Conservation (phyloP, 2,797 vertebrate genomes). For the Hydrolagus colliei region DNA sequence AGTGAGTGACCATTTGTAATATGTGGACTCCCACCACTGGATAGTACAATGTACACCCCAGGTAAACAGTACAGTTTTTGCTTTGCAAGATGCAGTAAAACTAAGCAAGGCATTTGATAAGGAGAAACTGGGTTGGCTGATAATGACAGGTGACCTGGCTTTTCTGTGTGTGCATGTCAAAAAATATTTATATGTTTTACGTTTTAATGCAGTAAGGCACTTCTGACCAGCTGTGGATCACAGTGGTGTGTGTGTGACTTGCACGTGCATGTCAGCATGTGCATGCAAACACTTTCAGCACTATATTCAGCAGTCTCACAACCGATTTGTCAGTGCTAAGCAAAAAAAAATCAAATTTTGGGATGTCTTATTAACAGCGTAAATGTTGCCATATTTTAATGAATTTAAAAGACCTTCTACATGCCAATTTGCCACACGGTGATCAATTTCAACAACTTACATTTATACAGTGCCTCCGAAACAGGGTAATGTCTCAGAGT, state of each 20-base stretch:
- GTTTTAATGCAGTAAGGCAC: background rate
- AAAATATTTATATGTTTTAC: background rate
- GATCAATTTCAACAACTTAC: too few species aligned
- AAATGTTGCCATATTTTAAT: too few species aligned
- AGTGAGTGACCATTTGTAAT: background rate
- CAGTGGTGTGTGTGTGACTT: background rate
- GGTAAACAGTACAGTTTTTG: background rate
- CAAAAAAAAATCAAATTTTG: too few species aligned
- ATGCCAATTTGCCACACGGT: too few species aligned
- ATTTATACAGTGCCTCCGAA: too few species aligned
- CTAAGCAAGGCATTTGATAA: background rate
- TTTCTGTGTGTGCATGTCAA: background rate
- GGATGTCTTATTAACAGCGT: too few species aligned
- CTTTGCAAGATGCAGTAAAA: too few species aligned
- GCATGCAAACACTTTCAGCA: background rate
- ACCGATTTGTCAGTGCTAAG: too few species aligned
- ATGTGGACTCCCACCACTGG: background rate
- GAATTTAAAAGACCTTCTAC: too few species aligned
- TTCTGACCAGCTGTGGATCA: background rate
- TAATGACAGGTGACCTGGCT: background rate
- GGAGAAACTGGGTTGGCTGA: background rate
- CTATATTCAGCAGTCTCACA: background rate
- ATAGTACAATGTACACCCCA: background rate
- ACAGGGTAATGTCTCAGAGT: too few species aligned
- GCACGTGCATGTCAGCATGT: background rate